Evolutionary conservation across 2,888 invertebrate genomes (phyloP).

Genomic region (Conistra vaccinii): DNA sequence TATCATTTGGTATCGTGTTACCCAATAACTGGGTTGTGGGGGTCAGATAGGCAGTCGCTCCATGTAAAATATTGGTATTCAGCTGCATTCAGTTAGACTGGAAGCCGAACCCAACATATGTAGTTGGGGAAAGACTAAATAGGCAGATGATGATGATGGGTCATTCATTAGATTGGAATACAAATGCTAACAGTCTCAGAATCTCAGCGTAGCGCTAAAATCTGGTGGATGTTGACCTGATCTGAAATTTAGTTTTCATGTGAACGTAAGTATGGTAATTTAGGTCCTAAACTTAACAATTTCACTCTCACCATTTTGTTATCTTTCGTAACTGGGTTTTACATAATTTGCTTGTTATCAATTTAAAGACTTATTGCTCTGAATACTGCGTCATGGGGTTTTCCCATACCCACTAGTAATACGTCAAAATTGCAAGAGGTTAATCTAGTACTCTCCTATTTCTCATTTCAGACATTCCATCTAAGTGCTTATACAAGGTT

Average conservation of each 20-base stretch:
- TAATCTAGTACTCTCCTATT: neutral
- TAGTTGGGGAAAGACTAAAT: neutral
- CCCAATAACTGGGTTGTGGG: too few species aligned
- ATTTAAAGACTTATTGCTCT: neutral
- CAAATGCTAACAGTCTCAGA: neutral
- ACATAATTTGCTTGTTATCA: too few species aligned
- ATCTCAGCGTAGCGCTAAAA: neutral
- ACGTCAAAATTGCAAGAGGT: neutral
- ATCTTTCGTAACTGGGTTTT: neutral
- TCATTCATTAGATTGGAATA: neutral
- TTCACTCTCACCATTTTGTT: neutral
- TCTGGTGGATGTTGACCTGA: neutral
- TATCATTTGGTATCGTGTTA: too few species aligned
- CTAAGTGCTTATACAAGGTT: too few species aligned
- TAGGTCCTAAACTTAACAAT: neutral
- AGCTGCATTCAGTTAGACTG: too few species aligned
- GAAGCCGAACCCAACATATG: too few species aligned
- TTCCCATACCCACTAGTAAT: neutral
- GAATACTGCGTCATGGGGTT: neutral
- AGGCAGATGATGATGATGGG: neutral
- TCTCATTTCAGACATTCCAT: neutral
- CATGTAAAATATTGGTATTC: too few species aligned
- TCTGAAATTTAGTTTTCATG: neutral
- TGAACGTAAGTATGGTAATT: neutral
- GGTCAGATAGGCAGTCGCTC: too few species aligned